Evolutionary conservation across 1,140 invertebrate species (phyloP).

Genomic region (Ericerus pela): DNA sequence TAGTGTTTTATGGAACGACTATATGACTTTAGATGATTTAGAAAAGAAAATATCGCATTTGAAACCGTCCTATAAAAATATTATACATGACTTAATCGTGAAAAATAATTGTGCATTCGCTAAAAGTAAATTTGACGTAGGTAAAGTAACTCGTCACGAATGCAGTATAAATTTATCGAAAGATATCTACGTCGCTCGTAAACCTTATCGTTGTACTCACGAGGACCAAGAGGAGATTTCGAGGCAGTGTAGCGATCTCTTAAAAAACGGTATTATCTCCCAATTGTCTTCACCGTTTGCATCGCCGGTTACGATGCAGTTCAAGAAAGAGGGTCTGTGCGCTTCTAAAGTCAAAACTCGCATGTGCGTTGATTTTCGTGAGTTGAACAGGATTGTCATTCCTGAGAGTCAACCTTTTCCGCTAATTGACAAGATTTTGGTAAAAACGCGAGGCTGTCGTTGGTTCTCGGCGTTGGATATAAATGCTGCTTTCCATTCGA

Average conservation of each 20-base stretch:
- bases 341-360: no score
- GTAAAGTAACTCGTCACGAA: conserved; percentile 24
- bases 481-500: no score
- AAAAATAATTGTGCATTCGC: conserved; percentile 25
- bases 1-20: not conserved
- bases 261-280: conserved; percentile 28
- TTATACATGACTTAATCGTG: conserved; percentile 23
- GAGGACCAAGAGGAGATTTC: conserved; percentile 30
- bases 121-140: conserved; percentile 24
- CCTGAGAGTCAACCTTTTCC: no score
- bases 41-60: conserved; percentile 23
- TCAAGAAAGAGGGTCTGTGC: no score
- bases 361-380: no score
- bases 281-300: conserved; percentile 30
- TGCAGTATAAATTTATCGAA: conserved; percentile 25
- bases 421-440: no score
- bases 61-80: conserved; percentile 21
- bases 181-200: conserved; percentile 25
- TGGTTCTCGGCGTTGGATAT: no score
- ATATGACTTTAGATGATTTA: conserved; percentile 22
- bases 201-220: conserved; percentile 27
- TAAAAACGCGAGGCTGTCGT: conserved; percentile 27
- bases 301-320: conserved; percentile 28
- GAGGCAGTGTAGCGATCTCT: conserved; percentile 27
- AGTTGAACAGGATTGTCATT: no score